A percentile compares a stretch with the other conserved stretches of the same genome.
phyloP scores from a whole-genome alignment of 2,797 vertebrate species.

The Aeoliscus strigatus region DNA sequence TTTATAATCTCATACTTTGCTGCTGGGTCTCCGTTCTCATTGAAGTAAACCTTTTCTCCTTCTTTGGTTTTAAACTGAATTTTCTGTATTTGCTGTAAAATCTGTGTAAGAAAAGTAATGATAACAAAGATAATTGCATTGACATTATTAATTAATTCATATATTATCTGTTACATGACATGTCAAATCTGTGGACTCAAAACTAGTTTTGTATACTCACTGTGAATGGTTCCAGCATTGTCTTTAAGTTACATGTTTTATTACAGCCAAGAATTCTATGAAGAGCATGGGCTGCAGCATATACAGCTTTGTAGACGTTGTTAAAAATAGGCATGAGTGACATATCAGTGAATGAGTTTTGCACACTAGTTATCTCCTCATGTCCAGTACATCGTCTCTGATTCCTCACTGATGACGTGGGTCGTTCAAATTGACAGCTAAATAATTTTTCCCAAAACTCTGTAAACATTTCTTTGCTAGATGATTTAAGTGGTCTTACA shows the following conservation, averaged over 20 bases:
- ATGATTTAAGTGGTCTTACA: conserved; percentile 51
- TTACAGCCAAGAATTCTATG: conserved; percentile 59
- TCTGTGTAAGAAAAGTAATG: too few species aligned
- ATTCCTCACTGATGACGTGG: neutral
- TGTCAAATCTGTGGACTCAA: accelerated
- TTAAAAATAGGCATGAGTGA: conserved; percentile 66
- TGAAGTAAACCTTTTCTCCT: conserved; percentile 67
- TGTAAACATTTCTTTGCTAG: conserved; percentile 49
- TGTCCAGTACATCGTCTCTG: conserved; percentile 51
- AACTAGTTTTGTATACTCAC: conserved; percentile 32
- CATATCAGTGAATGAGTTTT: conserved; percentile 67
- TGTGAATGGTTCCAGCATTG: conserved; percentile 46
- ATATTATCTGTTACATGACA: too few species aligned
- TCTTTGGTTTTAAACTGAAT: conserved; percentile 60
- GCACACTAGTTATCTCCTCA: conserved; percentile 45
- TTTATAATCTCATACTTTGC: conserved; percentile 75
- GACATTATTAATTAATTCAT: too few species aligned
- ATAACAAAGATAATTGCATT: too few species aligned
- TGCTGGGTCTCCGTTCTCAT: conserved; percentile 67
- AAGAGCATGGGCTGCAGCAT: conserved; percentile 68
- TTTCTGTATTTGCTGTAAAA: conserved; percentile 56
- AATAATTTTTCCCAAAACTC: conserved; percentile 70
- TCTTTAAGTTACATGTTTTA: conserved; percentile 46
- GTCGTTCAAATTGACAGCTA: conserved; percentile 42
- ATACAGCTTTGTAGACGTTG: conserved; percentile 72